Evolutionary conservation across 2,888 invertebrate species (phyloP).

Genomic region (Ptychoptera albimana): DNA sequence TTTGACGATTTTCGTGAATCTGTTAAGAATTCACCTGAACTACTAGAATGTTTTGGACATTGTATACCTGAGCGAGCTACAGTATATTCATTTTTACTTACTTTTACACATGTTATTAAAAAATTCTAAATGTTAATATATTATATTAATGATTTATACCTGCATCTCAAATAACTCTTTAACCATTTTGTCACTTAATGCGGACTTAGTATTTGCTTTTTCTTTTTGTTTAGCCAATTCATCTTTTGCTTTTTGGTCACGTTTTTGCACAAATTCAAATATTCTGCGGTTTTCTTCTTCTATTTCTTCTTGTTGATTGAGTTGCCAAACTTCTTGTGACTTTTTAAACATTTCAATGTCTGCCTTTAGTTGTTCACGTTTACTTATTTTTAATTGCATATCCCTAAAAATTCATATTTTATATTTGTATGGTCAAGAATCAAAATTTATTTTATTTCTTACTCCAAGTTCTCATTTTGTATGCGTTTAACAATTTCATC

Average conservation of each 20-base stretch:
- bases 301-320: conserved; percentile 22
- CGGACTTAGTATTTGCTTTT: conserved; percentile 1
- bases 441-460: conserved; percentile 5
- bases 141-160: conserved; percentile 10
- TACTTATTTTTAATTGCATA: conserved; percentile 25
- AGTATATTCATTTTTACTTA: conserved; percentile 5
- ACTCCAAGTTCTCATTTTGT: conserved; percentile 33
- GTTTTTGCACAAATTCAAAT: conserved; percentile 22
- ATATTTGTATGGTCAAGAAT: conserved; percentile 2
- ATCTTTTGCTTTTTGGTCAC: conserved; percentile 24
- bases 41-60: conserved; percentile 50
- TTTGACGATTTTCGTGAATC: conserved; percentile 43
- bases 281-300: conserved; percentile 31
- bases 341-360: conserved; percentile 31
- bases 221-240: conserved; percentile 6
- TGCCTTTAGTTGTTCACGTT: conserved; percentile 25
- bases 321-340: conserved; percentile 26
- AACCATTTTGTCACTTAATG: conserved; percentile 17
- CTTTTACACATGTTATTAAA: conserved; percentile 3
- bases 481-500: conserved; percentile 34
- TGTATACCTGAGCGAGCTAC: conserved; percentile 41
- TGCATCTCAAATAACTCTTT: conserved; percentile 13
- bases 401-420: conserved; percentile 16
- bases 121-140: background rate
- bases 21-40: conserved; percentile 39